Conservation (phyloP, 1,140 invertebrate genomes). For the Teleogryllus occipitalis region DNA sequence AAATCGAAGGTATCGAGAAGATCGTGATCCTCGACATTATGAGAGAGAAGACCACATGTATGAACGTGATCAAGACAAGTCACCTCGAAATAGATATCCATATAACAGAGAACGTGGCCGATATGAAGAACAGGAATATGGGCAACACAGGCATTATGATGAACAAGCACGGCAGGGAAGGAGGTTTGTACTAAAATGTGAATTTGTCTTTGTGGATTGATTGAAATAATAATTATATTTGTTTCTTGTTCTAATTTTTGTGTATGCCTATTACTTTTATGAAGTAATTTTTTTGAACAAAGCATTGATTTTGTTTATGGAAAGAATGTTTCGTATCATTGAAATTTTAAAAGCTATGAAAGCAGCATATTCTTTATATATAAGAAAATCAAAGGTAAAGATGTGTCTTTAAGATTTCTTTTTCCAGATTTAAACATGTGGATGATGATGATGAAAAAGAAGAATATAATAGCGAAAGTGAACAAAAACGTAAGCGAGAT, state of each 20-base stretch:
- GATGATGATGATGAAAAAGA: constrained; percentile 33
- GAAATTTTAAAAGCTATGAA: no score
- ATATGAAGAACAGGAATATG: background rate
- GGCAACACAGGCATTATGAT: background rate
- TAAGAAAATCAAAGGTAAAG: no score
- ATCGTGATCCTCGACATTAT: constrained; percentile 26
- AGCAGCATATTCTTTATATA: no score
- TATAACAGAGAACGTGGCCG: background rate
- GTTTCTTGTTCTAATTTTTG: no score
- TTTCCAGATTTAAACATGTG: background rate
- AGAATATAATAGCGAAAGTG: constrained; percentile 22
- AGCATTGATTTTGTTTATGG: no score
- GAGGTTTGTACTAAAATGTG: background rate
- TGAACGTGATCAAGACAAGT: background rate
- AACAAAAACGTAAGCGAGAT: constrained; percentile 25
- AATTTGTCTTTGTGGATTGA: background rate
- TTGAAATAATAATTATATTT: no score
- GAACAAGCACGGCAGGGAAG: background rate
- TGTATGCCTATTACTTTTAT: no score
- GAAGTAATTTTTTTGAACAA: no score
- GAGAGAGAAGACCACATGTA: background rate
- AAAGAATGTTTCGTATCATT: no score
- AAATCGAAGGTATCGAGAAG: constrained; percentile 29
- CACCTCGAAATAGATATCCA: background rate
- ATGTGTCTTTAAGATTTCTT: background rate